A percentile compares a stretch with the other conserved stretches of the same genome.
Evolutionary conservation across 2,888 invertebrate species (phyloP).

Genomic region (Drosophila prostipennis): DNA sequence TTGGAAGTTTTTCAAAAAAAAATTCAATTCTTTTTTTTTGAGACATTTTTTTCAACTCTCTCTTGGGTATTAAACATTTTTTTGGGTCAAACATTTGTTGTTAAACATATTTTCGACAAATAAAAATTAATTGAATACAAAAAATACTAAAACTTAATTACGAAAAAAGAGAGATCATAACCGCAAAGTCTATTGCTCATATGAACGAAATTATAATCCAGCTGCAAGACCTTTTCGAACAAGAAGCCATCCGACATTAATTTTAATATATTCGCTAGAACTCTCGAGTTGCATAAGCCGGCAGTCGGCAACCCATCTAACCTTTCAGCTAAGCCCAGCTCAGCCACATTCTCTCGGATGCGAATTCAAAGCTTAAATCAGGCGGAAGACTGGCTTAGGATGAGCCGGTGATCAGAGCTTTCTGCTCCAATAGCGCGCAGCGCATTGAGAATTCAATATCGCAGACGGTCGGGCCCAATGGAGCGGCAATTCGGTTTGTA

Average conservation of each 20-base stretch:
- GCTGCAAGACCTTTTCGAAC: not conserved
- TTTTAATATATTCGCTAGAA: constrained; percentile 24
- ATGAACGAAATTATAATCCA: not conserved
- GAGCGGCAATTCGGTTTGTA: constrained; percentile 62
- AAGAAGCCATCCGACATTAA: constrained; percentile 7
- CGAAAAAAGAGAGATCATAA: not conserved
- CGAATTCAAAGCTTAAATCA: constrained; percentile 26
- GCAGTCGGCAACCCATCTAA: constrained; percentile 24
- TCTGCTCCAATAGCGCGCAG: constrained; percentile 73
- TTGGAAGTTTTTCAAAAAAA: not conserved
- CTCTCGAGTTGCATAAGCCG: constrained; percentile 26
- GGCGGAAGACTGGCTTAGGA: constrained; percentile 61
- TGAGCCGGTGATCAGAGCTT: constrained; percentile 49
- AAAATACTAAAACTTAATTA: not conserved
- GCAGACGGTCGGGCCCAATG: constrained; percentile 54
- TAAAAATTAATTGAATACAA: not conserved
- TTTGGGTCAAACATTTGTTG: not conserved
- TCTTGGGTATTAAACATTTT: too few relatives aligned
- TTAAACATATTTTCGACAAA: not conserved
- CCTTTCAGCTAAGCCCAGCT: constrained; percentile 28
- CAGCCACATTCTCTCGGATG: constrained; percentile 9
- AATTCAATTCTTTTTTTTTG: not conserved
- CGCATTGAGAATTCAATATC: constrained; percentile 66
- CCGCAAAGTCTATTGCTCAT: not conserved
- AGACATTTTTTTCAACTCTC: not conserved